phyloP scores from a whole-genome alignment of 2,113 vertebrate species.

The Connochaetes taurinus region DNA sequence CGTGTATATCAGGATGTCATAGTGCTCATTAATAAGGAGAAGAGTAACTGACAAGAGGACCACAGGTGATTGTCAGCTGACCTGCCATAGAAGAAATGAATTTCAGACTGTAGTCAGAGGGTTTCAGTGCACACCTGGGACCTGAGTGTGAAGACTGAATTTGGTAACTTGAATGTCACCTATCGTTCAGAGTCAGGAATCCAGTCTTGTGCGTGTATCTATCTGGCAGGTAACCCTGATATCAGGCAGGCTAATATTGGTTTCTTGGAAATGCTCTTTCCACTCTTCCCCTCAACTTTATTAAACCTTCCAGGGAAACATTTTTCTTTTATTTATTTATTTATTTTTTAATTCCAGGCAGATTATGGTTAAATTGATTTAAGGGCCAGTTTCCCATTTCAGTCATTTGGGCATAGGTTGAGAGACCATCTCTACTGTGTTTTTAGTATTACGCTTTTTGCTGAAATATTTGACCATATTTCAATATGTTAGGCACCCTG shows the following conservation, averaged over 20 bases:
- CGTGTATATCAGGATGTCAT: background rate
- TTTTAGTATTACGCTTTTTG: background rate
- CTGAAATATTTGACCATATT: background rate
- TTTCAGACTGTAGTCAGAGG: conserved; percentile 1
- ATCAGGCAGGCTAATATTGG: background rate
- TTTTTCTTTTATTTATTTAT: background rate
- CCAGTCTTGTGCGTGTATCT: background rate
- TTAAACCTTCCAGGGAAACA: background rate
- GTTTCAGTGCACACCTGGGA: background rate
- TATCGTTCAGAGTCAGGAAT: background rate
- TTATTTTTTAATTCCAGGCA: background rate
- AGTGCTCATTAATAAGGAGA: background rate
- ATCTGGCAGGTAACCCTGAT: background rate
- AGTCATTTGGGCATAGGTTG: background rate
- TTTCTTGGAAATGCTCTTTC: conserved; percentile 7
- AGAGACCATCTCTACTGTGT: background rate
- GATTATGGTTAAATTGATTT: background rate
- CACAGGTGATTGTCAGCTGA: background rate
- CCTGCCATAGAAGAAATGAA: background rate
- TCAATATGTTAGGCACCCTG: background rate
- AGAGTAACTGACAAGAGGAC: background rate
- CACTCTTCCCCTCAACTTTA: background rate
- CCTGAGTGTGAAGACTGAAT: background rate
- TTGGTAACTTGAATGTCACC: background rate
- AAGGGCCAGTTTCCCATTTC: background rate